Percentiles rank a stretch among this genome's conserved stretches.
Evolutionary conservation across 2,113 vertebrate species (phyloP).

Genomic region (Psephotus haematonotus): DNA sequence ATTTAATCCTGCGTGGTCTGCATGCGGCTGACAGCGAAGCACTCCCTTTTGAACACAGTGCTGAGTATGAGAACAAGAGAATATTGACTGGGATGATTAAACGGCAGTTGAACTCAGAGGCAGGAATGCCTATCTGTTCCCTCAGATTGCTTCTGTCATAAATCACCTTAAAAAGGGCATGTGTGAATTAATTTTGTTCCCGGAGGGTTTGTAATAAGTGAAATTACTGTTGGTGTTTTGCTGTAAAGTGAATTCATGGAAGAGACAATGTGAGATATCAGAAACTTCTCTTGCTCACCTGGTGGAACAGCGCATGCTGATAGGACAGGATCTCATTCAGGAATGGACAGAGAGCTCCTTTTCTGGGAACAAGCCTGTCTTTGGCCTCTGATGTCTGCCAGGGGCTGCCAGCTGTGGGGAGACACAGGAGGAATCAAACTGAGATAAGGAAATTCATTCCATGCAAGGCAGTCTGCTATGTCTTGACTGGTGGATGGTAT

Average conservation of each 20-base stretch:
- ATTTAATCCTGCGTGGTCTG: neutral
- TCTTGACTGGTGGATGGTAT: neutral
- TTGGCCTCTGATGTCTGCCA: neutral
- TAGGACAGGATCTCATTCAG: rapidly evolving
- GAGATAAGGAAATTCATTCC: neutral
- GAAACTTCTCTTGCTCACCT: neutral
- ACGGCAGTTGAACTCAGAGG: neutral
- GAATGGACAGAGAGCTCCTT: rapidly evolving
- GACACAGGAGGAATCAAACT: neutral
- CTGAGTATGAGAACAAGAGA: neutral
- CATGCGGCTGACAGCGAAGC: neutral
- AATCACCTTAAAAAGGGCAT: neutral
- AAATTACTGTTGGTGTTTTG: neutral
- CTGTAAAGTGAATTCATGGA: neutral
- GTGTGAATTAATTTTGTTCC: neutral
- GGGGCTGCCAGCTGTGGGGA: neutral
- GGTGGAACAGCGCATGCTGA: rapidly evolving
- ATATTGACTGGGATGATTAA: neutral
- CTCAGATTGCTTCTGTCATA: neutral
- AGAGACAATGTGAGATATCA: neutral
- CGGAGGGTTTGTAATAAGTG: neutral
- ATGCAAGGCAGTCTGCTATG: rapidly evolving
- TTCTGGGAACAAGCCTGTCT: neutral
- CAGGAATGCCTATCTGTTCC: neutral
- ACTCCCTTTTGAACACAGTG: rapidly evolving